These are phyloP conservation scores for Dreissena polymorpha DNA, from an alignment of 1,140 invertebrate species.

Conservation along the genomic window DNA sequence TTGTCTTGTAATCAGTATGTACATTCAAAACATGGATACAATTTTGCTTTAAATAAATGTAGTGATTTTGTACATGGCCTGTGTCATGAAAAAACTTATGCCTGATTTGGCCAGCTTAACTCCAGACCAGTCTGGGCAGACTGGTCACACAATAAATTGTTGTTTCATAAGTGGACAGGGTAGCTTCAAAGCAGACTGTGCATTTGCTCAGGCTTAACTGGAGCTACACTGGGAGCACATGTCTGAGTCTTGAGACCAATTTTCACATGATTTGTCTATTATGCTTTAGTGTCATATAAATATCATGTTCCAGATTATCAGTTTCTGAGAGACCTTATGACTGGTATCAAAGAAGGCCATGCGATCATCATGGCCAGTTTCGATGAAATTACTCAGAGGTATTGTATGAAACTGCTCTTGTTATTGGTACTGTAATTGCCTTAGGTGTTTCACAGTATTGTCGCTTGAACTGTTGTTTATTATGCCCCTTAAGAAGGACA, in stretches of 20 bases:
- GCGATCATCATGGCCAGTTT: conserved; percentile 71
- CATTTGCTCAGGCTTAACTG: neutral
- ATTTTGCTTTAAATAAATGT: too few relatives aligned
- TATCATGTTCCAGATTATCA: conserved; percentile 64
- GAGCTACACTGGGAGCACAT: neutral
- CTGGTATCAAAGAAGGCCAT: conserved; percentile 64
- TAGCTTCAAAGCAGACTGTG: neutral
- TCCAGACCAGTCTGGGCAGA: neutral
- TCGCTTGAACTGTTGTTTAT: neutral
- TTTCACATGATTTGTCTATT: neutral
- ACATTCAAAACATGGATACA: too few relatives aligned
- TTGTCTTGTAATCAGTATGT: too few relatives aligned
- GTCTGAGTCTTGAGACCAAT: neutral
- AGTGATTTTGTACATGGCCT: too few relatives aligned
- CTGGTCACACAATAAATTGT: neutral
- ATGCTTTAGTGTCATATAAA: neutral
- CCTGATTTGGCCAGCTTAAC: too few relatives aligned
- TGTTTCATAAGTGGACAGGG: neutral
- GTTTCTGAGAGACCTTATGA: conserved; percentile 69
- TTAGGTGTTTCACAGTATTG: neutral
- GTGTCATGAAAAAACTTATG: too few relatives aligned
- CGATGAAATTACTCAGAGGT: conserved; percentile 75
- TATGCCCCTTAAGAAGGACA: neutral
- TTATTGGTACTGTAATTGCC: neutral
- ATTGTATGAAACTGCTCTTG: conserved; percentile 10